phyloP scores from a whole-genome alignment of 2,797 vertebrate species.

The Adelosebastes latens region DNA sequence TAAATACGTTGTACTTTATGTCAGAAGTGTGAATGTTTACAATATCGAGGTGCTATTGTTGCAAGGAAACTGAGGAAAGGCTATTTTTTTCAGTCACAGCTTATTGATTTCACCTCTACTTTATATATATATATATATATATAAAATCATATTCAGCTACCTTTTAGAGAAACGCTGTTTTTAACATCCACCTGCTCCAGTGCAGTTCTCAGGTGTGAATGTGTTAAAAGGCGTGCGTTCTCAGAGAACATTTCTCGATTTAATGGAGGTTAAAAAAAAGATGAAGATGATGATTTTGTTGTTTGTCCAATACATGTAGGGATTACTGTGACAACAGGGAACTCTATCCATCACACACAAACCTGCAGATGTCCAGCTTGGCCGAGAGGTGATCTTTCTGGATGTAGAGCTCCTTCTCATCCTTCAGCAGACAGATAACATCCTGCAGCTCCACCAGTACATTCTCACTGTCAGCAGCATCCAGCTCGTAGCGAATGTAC shows the following conservation, averaged over 20 bases:
- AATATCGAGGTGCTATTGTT: background rate
- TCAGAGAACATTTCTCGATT: background rate
- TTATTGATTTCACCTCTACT: no score
- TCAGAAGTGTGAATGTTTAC: background rate
- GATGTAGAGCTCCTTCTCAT: constrained; percentile 81
- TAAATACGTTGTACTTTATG: background rate
- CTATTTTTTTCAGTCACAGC: background rate
- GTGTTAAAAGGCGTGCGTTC: background rate
- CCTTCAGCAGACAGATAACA: constrained; percentile 82
- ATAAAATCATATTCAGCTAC: no score
- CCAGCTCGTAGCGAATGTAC: constrained; percentile 81
- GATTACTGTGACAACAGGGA: background rate
- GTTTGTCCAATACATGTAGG: no score
- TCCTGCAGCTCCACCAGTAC: constrained; percentile 72
- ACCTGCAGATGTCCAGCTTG: constrained; percentile 85
- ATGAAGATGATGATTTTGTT: background rate
- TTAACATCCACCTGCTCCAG: no score
- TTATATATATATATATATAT: no score
- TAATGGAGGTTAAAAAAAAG: background rate
- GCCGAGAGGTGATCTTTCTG: constrained; percentile 82
- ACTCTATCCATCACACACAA: constrained; percentile 3
- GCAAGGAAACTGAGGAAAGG: background rate
- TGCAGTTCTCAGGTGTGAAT: no score
- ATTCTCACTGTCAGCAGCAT: constrained; percentile 40
- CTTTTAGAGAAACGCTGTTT: no score